Evolutionary conservation across 2,113 vertebrate genomes (phyloP).

Genomic region (Brachyistius frenatus): DNA sequence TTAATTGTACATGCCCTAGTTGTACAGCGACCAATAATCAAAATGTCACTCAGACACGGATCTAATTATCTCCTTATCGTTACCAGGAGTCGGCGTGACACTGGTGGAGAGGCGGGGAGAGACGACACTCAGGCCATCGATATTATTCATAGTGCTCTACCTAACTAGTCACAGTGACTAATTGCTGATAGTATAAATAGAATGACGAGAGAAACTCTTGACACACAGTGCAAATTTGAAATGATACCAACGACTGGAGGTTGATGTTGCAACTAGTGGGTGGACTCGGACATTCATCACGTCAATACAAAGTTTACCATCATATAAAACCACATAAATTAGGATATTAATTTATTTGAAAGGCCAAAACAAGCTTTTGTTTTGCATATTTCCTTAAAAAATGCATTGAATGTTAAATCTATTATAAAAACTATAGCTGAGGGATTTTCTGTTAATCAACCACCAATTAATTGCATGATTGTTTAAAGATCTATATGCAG

Average conservation of each 20-base stretch:
- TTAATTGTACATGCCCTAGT: constrained; percentile 29
- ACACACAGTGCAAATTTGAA: constrained; percentile 10
- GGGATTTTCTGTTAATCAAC: not conserved
- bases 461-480: not conserved
- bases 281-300: not conserved
- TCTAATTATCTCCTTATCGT: constrained; percentile 43
- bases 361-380: not conserved
- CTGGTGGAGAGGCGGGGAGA: not conserved
- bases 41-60: constrained; percentile 26
- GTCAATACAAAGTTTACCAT: not conserved
- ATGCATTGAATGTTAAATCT: too few relatives aligned
- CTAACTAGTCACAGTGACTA: not conserved
- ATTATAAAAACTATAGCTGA: too few relatives aligned
- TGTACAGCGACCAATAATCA: constrained; percentile 34
- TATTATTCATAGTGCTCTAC: not conserved
- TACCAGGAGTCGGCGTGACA: constrained; percentile 3
- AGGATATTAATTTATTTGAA: not conserved
- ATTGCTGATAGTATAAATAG: constrained; percentile 17
- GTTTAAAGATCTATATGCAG: not conserved
- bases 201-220: constrained; percentile 44
- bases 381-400: too few relatives aligned
- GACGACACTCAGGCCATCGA: not conserved
- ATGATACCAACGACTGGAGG: not conserved
- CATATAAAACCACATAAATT: not conserved
- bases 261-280: constrained; percentile 10